Percentiles rank a stretch among this genome's conserved stretches.
phyloP scores from a whole-genome alignment of 2,797 vertebrate genomes.

The Staurois parvus region DNA sequence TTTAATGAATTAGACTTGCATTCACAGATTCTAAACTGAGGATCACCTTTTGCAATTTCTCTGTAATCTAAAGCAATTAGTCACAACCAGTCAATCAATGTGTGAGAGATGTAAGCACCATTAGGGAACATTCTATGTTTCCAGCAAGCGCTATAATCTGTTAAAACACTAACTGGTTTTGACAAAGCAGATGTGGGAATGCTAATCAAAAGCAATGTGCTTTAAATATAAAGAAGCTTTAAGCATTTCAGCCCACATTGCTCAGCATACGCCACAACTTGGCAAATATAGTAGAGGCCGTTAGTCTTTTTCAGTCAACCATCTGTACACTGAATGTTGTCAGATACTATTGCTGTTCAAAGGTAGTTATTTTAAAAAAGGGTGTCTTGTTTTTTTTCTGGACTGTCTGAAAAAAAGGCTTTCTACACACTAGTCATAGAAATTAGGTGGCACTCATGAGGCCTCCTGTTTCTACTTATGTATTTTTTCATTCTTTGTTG shows the following conservation, averaged over 20 bases:
- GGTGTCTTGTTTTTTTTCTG: neutral
- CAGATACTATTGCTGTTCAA: neutral
- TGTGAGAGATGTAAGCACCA: neutral
- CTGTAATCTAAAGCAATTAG: neutral
- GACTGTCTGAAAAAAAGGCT: neutral
- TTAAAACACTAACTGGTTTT: slow-evolving; percentile 24
- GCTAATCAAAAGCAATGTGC: slow-evolving; percentile 47
- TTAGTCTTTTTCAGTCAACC: slow-evolving; percentile 30
- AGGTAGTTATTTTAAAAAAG: neutral
- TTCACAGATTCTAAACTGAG: neutral
- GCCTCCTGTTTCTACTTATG: no score
- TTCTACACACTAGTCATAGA: neutral
- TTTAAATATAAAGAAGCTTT: slow-evolving; percentile 51
- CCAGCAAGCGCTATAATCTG: slow-evolving; percentile 5
- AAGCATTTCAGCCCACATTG: slow-evolving; percentile 22
- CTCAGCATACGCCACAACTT: neutral
- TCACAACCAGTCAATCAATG: neutral
- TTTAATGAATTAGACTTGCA: neutral
- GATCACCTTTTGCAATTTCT: neutral
- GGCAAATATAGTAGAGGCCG: neutral
- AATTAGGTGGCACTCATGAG: neutral
- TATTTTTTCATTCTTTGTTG: no score
- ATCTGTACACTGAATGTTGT: slow-evolving; percentile 14
- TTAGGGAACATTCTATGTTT: slow-evolving; percentile 15
- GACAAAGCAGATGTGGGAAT: slow-evolving; percentile 49